Evolutionary conservation across 92 coral and sea anemone species (phyloP), one percentile per base, ranked within the genome.

Genomic region (Isaurus tuberculatus): DNA sequence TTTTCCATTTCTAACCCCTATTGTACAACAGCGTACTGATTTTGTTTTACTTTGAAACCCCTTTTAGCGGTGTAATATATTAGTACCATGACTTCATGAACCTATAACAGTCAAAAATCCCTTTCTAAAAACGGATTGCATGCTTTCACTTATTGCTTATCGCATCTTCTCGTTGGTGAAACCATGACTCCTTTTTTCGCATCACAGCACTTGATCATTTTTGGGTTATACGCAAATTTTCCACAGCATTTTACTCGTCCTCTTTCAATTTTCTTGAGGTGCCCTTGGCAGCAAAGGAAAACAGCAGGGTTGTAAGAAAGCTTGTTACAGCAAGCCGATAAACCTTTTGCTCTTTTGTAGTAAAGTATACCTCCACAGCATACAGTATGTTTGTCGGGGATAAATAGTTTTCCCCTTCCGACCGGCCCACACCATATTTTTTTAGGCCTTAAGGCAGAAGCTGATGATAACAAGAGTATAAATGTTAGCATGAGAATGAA

Each of bases 221-320:
- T 43, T 0, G 60, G 78, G 34, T 72, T 72, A 36, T 8, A 43
- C 13, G 78, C 15, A 13, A 2, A 26, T 16, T 0, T 15, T 46
- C 78, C 78, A 43, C 78, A 72, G 17, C 78, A 72, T 25, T 1
- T 17, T n/a, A 5, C 13, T 72, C 61, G 43, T 4, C 23, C 23
- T 0, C 0, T 2, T 25, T 22, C 26, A 3, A 1, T 10, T 7
- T 34, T 4, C 32, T 72, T 46, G 31, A 72, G 31, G 57, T 14
- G 10, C 3, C 60, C 78, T 11, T 72, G 13, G 37, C 78, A 72
- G 78, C 78, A 72, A 28, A 72, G 43, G 61, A 0, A 72, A 5
- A 13, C 34, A 1, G 5, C 14, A 34, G 78, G 78, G 61, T 72
- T 7, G 78, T 1, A 72, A n/a, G 61, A 23, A 10, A 42, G 51